Conservation (phyloP, 2,888 invertebrate genomes). For the Hyposoter didymator region DNA sequence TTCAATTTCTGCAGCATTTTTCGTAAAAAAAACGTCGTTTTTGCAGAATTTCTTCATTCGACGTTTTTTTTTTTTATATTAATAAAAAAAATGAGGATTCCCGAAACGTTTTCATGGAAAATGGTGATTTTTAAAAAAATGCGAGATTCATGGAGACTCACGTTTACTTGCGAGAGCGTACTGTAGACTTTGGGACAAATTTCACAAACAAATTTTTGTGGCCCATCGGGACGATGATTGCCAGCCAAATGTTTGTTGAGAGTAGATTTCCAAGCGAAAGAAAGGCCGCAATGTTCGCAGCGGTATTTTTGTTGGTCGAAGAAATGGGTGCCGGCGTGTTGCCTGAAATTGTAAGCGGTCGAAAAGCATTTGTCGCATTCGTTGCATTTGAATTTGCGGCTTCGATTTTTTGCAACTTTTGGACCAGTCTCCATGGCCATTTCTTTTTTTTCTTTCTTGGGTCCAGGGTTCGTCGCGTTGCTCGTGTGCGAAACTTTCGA, state of each 20-base stretch:
- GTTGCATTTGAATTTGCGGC: constrained; percentile 77
- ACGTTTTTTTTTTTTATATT: no score
- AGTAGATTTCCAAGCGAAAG: constrained; percentile 83
- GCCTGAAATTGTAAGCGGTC: constrained; percentile 81
- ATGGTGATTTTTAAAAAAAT: not conserved
- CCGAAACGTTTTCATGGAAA: not conserved
- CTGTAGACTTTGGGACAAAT: constrained; percentile 80
- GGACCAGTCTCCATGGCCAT: constrained; percentile 27
- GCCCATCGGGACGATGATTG: constrained; percentile 78
- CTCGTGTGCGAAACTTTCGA: not conserved
- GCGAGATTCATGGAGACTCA: constrained; percentile 65
- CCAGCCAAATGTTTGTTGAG: constrained; percentile 81
- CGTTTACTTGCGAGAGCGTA: constrained; percentile 81
- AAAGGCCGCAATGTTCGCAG: constrained; percentile 80
- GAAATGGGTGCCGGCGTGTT: constrained; percentile 82
- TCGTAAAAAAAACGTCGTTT: no score
- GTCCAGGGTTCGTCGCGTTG: constrained; percentile 20
- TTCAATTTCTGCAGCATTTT: no score
- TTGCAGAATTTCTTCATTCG: no score
- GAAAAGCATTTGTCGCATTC: constrained; percentile 81
- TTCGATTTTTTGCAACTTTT: constrained; percentile 42
- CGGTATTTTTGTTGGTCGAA: constrained; percentile 80
- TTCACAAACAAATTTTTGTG: constrained; percentile 79
- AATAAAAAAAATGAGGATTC: not conserved
- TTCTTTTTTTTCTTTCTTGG: constrained; percentile 52